phyloP scores from a whole-genome alignment of 1,140 invertebrate genomes.

The Anoplolepis gracilipes region DNA sequence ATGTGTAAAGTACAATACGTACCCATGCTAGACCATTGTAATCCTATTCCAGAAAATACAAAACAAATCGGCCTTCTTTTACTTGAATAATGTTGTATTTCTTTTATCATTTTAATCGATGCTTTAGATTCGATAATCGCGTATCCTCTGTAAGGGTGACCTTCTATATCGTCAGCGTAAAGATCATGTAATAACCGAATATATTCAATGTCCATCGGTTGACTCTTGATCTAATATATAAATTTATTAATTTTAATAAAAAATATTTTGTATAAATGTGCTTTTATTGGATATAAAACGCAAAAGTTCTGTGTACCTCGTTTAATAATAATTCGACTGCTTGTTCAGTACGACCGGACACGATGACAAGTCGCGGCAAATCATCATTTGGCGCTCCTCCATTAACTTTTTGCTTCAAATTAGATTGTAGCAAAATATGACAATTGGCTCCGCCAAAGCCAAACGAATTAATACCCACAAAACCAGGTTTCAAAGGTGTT shows the following conservation, averaged over 20 bases:
- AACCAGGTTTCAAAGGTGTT: conserved; percentile 88
- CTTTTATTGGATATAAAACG: neutral
- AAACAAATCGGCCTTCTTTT: conserved; percentile 66
- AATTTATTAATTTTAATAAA: neutral
- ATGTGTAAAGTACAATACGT: neutral
- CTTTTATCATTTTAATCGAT: neutral
- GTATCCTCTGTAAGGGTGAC: conserved; percentile 88
- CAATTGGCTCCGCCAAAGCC: conserved; percentile 89
- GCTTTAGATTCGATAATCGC: conserved; percentile 82
- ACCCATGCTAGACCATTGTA: conserved; percentile 72
- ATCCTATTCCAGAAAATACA: conserved; percentile 72
- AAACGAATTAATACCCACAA: conserved; percentile 87
- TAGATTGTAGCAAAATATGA: conserved; percentile 88
- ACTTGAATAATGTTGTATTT: conserved; percentile 58
- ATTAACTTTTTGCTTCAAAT: conserved; percentile 86
- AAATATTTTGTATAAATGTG: neutral
- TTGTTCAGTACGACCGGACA: neutral
- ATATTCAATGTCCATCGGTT: conserved; percentile 87
- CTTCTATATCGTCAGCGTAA: conserved; percentile 86
- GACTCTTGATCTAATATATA: conserved; percentile 79
- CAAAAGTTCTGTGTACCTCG: neutral
- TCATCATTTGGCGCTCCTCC: conserved; percentile 24
- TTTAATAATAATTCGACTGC: conserved; percentile 7
- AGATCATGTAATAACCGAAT: conserved; percentile 86
- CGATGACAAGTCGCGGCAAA: conserved; percentile 4